Base-by-base conservation (phyloP, 2,888 invertebrate species). In the Acronicta aceris region DNA sequence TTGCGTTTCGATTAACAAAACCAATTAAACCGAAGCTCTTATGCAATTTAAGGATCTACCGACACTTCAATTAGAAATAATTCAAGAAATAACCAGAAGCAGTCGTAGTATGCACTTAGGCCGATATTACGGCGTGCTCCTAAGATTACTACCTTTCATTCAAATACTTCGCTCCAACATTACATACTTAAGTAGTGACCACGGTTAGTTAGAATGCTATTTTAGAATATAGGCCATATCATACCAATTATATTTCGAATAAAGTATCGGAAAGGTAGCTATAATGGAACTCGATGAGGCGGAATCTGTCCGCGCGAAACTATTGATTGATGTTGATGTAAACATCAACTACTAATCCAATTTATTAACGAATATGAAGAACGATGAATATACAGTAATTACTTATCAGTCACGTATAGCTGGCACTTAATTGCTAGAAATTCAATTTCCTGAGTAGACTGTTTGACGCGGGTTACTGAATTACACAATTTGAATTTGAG, bases 1-100 rank as follows among this genome's bases (percentile, higher is more conserved):
- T 8, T 25, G 21, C 21, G 7, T 40, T 45, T 56, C 33, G 10
- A 40, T 45, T 65, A 40, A 8, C 43, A 65, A 55, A 40, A 12
- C 7, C n/a, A 43, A 43, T 46, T 46, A 33, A 61, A 17, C 6
- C 33, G 40, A 13, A 30, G 21, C 21, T 30, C 30, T 33, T 33
- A 15, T 30, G 25, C 0, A 36, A 45, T 5, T 25, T 21, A n/a
- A 9, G 13, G 9, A 27, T 42, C 13, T n/a, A 8, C 16, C 15
- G 33, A 43, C 36, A 9, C 9, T n/a, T n/a, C 38, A 38, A 38
- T 38, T 38, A 38, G 38, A 38, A n/a, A 38, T 38, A n/a, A n/a
- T 38, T n/a, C 6, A n/a, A 5, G 38, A n/a, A 8, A 38, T 38
- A n/a, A 38, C 38, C n/a, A 38, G 38, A 38, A 38, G 38, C n/a